Evolutionary conservation across 1,140 invertebrate genomes (phyloP).

Genomic region (Dinoponera quadriceps): DNA sequence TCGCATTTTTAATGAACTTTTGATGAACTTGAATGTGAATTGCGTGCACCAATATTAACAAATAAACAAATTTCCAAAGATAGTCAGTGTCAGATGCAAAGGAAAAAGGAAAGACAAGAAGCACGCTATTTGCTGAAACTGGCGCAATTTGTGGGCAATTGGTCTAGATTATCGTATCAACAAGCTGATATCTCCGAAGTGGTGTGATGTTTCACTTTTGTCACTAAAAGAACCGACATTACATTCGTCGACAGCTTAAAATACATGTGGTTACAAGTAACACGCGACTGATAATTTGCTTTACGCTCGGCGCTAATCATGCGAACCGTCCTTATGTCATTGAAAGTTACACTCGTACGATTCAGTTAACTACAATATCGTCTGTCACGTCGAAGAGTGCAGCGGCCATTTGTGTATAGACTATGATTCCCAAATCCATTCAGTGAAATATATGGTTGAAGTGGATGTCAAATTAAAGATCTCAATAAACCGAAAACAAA

Average conservation of each 20-base stretch:
- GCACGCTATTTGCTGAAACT: background rate
- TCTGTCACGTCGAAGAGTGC: too few species aligned
- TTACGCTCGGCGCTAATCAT: background rate
- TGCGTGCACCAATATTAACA: background rate
- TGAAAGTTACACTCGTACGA: background rate
- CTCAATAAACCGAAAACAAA: too few species aligned
- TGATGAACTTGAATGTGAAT: background rate
- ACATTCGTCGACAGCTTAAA: slow-evolving; percentile 12
- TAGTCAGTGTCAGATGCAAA: background rate
- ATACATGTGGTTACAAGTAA: background rate
- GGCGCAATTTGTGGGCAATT: slow-evolving; percentile 5
- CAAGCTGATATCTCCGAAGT: slow-evolving; percentile 25
- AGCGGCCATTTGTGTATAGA: too few species aligned
- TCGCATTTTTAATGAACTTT: background rate
- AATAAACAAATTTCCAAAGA: background rate
- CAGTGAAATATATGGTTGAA: too few species aligned
- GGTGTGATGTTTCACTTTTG: slow-evolving; percentile 35
- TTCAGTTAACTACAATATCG: too few species aligned
- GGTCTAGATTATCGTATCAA: background rate
- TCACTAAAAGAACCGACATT: slow-evolving; percentile 15
- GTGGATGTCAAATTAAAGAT: too few species aligned
- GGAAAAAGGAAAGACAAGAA: background rate
- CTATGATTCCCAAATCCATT: too few species aligned
- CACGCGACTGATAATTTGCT: background rate
- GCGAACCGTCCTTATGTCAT: background rate